Evolutionary conservation across 2,797 vertebrate species (phyloP).

Genomic region (Sphaeramia orbicularis): DNA sequence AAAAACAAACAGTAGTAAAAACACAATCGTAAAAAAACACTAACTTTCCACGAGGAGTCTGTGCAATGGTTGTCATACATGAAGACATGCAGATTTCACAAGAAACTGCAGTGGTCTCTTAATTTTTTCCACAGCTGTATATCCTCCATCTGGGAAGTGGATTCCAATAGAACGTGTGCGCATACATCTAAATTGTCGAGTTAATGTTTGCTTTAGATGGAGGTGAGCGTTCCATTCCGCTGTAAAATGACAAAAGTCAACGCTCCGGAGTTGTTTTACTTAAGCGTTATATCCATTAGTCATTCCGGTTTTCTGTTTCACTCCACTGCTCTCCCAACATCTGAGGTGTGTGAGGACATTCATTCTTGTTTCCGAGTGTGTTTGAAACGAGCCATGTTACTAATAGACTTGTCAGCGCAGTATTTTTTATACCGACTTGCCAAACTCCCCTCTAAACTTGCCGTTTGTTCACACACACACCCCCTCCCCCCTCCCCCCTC

Average conservation of each 20-base stretch:
- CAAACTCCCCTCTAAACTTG: slow-evolving; percentile 24
- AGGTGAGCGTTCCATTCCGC: slow-evolving; percentile 20
- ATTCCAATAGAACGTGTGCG: slow-evolving; percentile 12
- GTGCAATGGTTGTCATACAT: too few relatives aligned
- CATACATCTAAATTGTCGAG: slow-evolving; percentile 15
- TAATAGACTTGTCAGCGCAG: slow-evolving; percentile 51
- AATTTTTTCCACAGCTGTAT: not conserved
- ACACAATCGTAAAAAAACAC: too few relatives aligned
- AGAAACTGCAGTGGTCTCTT: too few relatives aligned
- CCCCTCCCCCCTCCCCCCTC: slow-evolving; percentile 4
- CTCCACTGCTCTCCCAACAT: slow-evolving; percentile 23
- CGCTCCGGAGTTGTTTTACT: slow-evolving; percentile 25
- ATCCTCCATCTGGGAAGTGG: not conserved
- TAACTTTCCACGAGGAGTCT: too few relatives aligned
- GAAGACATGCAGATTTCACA: too few relatives aligned
- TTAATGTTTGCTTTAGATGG: slow-evolving; percentile 5
- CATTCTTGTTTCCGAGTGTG: slow-evolving; percentile 21
- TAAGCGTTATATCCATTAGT: slow-evolving; percentile 36
- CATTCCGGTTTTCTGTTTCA: slow-evolving; percentile 17
- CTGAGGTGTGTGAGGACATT: slow-evolving; percentile 35
- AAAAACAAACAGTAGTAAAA: too few relatives aligned
- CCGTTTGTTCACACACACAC: not conserved
- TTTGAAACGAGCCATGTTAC: slow-evolving; percentile 25
- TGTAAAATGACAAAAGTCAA: slow-evolving; percentile 21
- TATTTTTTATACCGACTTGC: slow-evolving; percentile 29